Percentiles rank a stretch among this genome's conserved stretches.
Conservation (phyloP, 2,113 vertebrate species). For the Notarius lentiginosus region DNA sequence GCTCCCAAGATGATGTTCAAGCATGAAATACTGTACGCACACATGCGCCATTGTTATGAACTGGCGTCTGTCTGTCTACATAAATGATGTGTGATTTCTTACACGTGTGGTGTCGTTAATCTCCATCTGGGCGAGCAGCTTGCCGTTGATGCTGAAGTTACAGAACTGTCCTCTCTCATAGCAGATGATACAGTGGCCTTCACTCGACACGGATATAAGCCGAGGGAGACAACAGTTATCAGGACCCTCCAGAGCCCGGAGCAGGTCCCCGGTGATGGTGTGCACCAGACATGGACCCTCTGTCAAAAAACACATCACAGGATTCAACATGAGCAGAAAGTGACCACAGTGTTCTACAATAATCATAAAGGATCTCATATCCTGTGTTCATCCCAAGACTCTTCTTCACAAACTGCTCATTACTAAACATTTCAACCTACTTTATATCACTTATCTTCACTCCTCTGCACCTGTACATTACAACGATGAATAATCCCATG, state of each 20-base stretch:
- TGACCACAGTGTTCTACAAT: background rate
- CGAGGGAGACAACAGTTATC: constrained; percentile 86
- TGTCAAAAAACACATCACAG: constrained; percentile 59
- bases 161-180: constrained; percentile 89
- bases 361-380: background rate
- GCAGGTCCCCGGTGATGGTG: constrained; percentile 96
- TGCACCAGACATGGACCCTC: constrained; percentile 98
- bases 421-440: background rate
- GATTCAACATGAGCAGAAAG: background rate
- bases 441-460: background rate
- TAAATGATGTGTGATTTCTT: constrained; percentile 46
- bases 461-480: background rate
- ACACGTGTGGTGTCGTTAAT: constrained; percentile 94
- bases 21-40: background rate
- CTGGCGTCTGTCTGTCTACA: background rate
- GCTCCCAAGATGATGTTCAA: background rate
- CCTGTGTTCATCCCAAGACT: background rate
- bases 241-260: constrained; percentile 92
- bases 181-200: constrained; percentile 98
- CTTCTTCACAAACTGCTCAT: background rate
- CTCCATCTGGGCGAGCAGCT: constrained; percentile 96
- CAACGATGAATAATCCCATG: background rate
- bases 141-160: constrained; percentile 97
- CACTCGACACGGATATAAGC: constrained; percentile 90
- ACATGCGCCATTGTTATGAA: background rate